Conservation (phyloP, 2,113 vertebrate species). For the Cyrtonyx montezumae region DNA sequence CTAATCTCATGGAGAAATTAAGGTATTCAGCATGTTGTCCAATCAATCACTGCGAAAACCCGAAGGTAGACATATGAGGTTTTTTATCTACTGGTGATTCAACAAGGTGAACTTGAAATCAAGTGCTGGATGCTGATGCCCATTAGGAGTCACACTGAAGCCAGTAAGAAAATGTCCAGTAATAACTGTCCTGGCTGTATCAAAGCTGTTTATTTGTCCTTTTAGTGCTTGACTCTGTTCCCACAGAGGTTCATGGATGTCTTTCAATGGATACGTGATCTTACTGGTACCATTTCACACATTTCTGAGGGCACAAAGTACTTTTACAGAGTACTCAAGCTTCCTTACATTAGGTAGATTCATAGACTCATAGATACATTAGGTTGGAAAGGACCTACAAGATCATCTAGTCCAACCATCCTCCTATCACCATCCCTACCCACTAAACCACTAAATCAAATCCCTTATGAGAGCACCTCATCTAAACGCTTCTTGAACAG, state of each 20-base stretch:
- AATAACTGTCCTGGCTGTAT: not conserved
- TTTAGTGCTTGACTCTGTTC: not conserved
- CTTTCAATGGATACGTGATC: fast-evolving
- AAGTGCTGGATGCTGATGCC: not conserved
- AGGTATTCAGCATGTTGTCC: not conserved
- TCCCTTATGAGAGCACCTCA: too few species aligned
- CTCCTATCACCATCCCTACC: too few species aligned
- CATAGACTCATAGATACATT: too few species aligned
- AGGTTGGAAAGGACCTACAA: too few species aligned
- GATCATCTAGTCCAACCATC: too few species aligned
- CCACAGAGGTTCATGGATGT: not conserved
- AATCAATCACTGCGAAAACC: not conserved
- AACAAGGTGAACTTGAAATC: not conserved
- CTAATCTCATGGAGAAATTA: not conserved
- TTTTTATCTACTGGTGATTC: not conserved
- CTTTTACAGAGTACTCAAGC: not conserved
- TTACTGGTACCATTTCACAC: not conserved
- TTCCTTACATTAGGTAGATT: not conserved
- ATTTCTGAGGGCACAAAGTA: not conserved
- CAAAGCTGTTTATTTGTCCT: not conserved
- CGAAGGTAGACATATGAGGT: fast-evolving
- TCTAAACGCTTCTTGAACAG: too few species aligned
- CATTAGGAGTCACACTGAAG: not conserved
- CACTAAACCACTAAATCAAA: too few species aligned
- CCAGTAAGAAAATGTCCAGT: not conserved